Evolutionary conservation across 1,140 invertebrate species (phyloP).

Genomic region (Myzus persicae): DNA sequence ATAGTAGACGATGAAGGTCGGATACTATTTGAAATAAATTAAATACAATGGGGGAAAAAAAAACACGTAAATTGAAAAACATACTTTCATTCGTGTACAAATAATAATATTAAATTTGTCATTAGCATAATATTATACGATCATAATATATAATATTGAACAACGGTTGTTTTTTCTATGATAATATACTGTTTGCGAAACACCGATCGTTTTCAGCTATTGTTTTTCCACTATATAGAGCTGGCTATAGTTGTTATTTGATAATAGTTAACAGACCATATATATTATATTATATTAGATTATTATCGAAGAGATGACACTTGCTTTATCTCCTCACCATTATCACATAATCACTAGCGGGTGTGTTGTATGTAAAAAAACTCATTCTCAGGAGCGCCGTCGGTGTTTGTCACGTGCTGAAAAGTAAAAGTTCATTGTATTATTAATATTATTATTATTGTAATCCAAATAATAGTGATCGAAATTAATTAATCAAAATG

Average conservation of each 20-base stretch:
- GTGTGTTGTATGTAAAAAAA: neutral
- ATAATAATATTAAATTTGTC: neutral
- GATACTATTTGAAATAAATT: conserved; percentile 32
- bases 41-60: conserved; percentile 51
- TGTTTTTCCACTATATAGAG: neutral
- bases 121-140: neutral
- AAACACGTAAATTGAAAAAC: conserved; percentile 46
- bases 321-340: neutral
- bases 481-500: conserved; percentile 41
- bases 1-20: conserved; percentile 41
- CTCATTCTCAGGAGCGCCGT: neutral
- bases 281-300: neutral
- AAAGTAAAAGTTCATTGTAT: conserved; percentile 48
- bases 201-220: neutral
- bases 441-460: neutral
- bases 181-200: neutral
- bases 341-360: neutral
- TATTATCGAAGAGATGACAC: neutral
- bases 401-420: neutral
- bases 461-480: neutral
- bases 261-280: neutral
- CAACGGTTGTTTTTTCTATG: neutral
- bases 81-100: conserved; percentile 41
- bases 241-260: neutral
- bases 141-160: neutral